A percentile compares a stretch with the other conserved stretches of the same genome.
phyloP scores from a whole-genome alignment of 2,113 vertebrate genomes.

The Ceyx melanurus region DNA sequence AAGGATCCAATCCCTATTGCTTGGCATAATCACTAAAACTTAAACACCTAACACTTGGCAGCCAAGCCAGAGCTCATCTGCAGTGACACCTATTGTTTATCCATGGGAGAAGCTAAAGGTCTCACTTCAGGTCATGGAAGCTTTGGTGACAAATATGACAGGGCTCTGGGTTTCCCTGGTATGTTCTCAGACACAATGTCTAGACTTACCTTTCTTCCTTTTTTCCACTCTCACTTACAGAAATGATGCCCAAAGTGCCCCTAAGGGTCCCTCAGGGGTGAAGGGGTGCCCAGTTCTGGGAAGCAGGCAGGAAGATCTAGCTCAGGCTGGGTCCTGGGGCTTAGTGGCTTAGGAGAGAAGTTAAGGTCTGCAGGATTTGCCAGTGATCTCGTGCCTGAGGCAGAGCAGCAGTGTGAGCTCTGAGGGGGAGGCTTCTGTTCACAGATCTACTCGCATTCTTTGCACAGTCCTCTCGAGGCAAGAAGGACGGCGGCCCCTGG shows the following conservation, averaged over 20 bases:
- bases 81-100: background rate
- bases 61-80: background rate
- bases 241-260: background rate
- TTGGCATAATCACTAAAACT: background rate
- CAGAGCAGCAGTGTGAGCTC: background rate
- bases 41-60: background rate
- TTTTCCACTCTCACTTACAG: background rate
- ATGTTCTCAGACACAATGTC: background rate
- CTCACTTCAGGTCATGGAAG: background rate
- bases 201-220: background rate
- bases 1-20: background rate
- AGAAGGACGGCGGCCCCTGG: background rate
- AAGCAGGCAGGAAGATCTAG: background rate
- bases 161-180: background rate
- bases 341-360: background rate
- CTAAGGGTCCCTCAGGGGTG: background rate
- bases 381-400: rapidly evolving
- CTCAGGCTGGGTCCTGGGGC: background rate
- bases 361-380: background rate
- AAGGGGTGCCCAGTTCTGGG: background rate
- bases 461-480: background rate
- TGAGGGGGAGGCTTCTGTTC: background rate
- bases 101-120: background rate
- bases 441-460: background rate
- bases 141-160: background rate